These are phyloP conservation scores for Cinclus cinclus DNA, from an alignment of 2,113 vertebrate genomes.

Conservation along the genomic window DNA sequence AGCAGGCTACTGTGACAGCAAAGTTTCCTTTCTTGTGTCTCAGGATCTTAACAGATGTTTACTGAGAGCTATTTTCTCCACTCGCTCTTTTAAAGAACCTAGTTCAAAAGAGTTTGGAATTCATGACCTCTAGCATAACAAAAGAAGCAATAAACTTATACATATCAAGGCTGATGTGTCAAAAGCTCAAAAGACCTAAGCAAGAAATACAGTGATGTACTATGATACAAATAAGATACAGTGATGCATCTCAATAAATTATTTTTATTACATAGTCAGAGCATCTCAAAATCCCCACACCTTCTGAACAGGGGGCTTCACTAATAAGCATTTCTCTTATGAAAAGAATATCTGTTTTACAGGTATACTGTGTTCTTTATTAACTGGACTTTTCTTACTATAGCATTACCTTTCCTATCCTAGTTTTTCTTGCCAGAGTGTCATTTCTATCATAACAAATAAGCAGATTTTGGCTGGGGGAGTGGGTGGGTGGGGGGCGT, in stretches of 20 bases:
- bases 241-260: background rate
- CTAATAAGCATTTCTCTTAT: background rate
- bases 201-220: background rate
- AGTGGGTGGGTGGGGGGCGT: no score
- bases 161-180: background rate
- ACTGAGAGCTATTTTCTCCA: constrained; percentile 9
- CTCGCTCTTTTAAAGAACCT: background rate
- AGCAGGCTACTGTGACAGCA: constrained; percentile 1
- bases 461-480: no score
- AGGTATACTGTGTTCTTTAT: background rate
- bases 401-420: background rate
- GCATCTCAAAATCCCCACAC: background rate
- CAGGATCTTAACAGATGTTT: constrained; percentile 50
- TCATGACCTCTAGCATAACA: constrained; percentile 19
- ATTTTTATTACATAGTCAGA: background rate
- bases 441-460: background rate
- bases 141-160: constrained; percentile 12
- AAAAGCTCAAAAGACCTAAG: constrained; percentile 24
- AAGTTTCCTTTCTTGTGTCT: constrained; percentile 40
- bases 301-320: background rate
- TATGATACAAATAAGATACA: background rate
- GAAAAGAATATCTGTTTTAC: background rate
- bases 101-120: constrained; percentile 41
- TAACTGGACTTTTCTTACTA: background rate
- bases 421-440: background rate